Percentiles rank a stretch among this genome's conserved stretches.
Evolutionary conservation across 64 coral and sea anemone genomes (phyloP).

Genomic region (Dendronephthya gigantea): DNA sequence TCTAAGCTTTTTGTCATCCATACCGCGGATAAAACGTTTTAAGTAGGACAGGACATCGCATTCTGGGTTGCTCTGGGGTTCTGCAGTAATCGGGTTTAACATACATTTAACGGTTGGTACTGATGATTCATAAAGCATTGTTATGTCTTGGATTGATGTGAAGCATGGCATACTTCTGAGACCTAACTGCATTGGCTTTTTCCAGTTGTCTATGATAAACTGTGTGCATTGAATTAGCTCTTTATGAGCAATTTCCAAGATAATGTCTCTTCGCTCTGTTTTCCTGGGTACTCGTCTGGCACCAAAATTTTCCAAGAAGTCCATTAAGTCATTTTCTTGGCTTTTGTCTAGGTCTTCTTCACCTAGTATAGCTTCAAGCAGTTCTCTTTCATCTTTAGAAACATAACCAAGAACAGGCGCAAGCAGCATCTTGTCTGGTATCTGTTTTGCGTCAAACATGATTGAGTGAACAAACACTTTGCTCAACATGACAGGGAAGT

Average conservation of each 20-base stretch:
- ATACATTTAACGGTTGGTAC: constrained; percentile 9
- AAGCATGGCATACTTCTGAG: neutral
- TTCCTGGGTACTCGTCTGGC: neutral
- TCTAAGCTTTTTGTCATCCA: constrained; percentile 22
- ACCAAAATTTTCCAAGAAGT: constrained; percentile 30
- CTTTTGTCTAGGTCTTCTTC: neutral
- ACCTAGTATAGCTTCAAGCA: neutral
- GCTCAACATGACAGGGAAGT: constrained; percentile 25
- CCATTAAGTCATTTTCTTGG: neutral
- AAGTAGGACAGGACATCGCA: constrained; percentile 20
- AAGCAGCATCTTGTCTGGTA: constrained; percentile 3
- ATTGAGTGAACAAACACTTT: constrained; percentile 15
- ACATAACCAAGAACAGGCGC: constrained; percentile 12
- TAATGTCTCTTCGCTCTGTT: neutral
- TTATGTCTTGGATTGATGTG: neutral
- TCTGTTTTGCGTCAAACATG: constrained; percentile 6
- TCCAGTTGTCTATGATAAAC: constrained; percentile 26
- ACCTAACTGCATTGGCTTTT: neutral
- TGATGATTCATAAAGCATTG: neutral
- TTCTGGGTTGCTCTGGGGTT: constrained; percentile 5
- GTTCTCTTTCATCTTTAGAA: constrained; percentile 34
- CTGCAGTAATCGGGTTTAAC: neutral
- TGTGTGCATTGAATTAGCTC: constrained; percentile 22
- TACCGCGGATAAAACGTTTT: constrained; percentile 6
- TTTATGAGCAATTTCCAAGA: constrained; percentile 29